Conservation (phyloP, 2,113 vertebrate genomes). For the Dicerorhinus sumatrensis region DNA sequence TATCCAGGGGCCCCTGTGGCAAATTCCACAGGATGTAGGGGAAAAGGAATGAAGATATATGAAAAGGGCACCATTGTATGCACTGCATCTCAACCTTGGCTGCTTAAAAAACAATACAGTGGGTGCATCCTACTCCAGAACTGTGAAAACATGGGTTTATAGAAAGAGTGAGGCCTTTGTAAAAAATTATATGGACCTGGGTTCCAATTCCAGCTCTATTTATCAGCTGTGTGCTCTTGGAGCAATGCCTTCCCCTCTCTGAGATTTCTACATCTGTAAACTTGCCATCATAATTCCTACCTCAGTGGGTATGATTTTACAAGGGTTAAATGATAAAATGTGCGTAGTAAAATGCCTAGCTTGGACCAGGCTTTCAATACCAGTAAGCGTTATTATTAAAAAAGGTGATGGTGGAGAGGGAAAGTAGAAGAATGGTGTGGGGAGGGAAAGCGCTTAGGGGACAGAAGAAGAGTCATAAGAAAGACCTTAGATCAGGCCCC, state of each 20-base stretch:
- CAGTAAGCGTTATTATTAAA: not conserved
- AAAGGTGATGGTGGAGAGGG: not conserved
- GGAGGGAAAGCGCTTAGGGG: not conserved
- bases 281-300: not conserved
- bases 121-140: not conserved
- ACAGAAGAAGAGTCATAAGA: not conserved
- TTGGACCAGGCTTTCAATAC: fast-evolving
- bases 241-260: not conserved
- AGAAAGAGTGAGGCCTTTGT: not conserved
- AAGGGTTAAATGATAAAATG: not conserved
- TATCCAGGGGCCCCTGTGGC: not conserved
- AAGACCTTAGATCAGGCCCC: not conserved
- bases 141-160: not conserved
- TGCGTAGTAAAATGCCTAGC: not conserved
- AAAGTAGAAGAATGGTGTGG: not conserved
- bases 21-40: not conserved
- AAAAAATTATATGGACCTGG: not conserved
- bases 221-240: not conserved
- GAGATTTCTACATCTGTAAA: not conserved
- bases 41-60: fast-evolving
- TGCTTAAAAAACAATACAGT: not conserved
- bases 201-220: not conserved
- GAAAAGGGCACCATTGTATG: not conserved
- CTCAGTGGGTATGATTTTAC: not conserved
- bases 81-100: fast-evolving